A percentile compares a stretch with the other conserved stretches of the same genome.
These are phyloP conservation scores for Dendronephthya gigantea DNA, from an alignment of 64 coral and sea anemone genomes.

Conservation along the genomic window DNA sequence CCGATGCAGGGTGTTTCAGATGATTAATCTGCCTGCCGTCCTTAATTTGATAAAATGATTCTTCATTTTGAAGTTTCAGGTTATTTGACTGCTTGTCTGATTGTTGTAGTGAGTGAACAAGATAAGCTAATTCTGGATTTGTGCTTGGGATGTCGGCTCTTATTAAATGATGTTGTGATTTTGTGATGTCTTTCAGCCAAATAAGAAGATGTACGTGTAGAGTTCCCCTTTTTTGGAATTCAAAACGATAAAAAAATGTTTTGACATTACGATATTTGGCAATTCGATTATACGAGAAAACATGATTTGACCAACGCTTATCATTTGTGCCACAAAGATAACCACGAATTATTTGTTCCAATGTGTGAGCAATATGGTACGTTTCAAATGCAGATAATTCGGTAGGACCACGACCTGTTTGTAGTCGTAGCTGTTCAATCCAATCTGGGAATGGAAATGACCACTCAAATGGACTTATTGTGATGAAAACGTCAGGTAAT, in stretches of 20 bases:
- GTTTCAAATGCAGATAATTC: too few species aligned
- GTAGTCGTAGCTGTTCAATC: background rate
- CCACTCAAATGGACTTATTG: slow-evolving; percentile 35
- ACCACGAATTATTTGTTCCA: slow-evolving; percentile 25
- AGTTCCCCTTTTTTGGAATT: slow-evolving; percentile 50
- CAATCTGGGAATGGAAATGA: slow-evolving; percentile 29
- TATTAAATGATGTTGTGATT: background rate
- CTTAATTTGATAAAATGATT: too few species aligned
- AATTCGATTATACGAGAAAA: background rate
- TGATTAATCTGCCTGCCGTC: too few species aligned
- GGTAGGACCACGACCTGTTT: background rate
- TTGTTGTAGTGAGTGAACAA: too few species aligned
- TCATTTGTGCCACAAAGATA: slow-evolving; percentile 33
- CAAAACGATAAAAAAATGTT: slow-evolving; percentile 30
- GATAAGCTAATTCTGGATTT: background rate
- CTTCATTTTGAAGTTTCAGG: too few species aligned
- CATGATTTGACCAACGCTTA: background rate
- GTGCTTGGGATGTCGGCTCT: slow-evolving; percentile 28
- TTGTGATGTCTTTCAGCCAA: slow-evolving; percentile 29
- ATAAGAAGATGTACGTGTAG: slow-evolving; percentile 45
- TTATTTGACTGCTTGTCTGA: too few species aligned
- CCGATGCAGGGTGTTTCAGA: too few species aligned
- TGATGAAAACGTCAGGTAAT: slow-evolving; percentile 16
- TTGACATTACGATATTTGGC: background rate
- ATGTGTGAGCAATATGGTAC: too few species aligned